These are phyloP conservation scores for Sanderia malayensis DNA, from an alignment of 30 jellyfish, hydroid and myxozoan species.

Conservation along the genomic window DNA sequence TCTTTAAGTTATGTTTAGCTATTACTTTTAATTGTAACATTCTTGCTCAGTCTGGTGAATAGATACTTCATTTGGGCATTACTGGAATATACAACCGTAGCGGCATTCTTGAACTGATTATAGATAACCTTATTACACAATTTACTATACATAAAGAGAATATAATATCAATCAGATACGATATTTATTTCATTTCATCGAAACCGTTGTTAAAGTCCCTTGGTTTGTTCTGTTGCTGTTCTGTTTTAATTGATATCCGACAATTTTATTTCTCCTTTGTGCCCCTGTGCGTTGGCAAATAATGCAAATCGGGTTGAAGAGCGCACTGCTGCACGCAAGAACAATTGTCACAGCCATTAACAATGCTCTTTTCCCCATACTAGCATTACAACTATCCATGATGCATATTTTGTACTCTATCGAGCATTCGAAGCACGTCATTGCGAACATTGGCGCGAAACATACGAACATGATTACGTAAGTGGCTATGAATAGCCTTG, in stretches of 20 bases:
- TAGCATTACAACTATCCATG: not conserved
- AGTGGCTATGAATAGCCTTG: not conserved
- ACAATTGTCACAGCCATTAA: not conserved
- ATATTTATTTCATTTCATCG: not conserved
- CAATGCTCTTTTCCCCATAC: not conserved
- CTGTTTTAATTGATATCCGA: too few species aligned
- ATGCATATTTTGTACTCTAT: not conserved
- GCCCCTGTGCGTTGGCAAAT: not conserved
- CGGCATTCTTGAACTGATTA: too few species aligned
- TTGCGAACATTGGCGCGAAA: not conserved
- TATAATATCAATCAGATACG: too few species aligned
- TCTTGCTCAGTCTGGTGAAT: too few species aligned
- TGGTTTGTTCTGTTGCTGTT: not conserved
- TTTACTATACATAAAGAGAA: too few species aligned
- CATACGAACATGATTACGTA: not conserved
- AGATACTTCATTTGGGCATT: too few species aligned
- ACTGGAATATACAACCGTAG: too few species aligned
- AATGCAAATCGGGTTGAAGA: not conserved
- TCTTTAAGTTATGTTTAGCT: too few species aligned
- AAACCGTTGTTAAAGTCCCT: not conserved
- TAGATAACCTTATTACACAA: too few species aligned
- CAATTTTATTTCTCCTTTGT: too few species aligned
- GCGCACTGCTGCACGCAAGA: not conserved
- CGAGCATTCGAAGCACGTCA: not conserved
- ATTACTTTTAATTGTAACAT: too few species aligned